A percentile compares a stretch with the other conserved stretches of the same genome.
Evolutionary conservation across 2,113 vertebrate genomes (phyloP).

Genomic region (Myrmecophaga tridactyla): DNA sequence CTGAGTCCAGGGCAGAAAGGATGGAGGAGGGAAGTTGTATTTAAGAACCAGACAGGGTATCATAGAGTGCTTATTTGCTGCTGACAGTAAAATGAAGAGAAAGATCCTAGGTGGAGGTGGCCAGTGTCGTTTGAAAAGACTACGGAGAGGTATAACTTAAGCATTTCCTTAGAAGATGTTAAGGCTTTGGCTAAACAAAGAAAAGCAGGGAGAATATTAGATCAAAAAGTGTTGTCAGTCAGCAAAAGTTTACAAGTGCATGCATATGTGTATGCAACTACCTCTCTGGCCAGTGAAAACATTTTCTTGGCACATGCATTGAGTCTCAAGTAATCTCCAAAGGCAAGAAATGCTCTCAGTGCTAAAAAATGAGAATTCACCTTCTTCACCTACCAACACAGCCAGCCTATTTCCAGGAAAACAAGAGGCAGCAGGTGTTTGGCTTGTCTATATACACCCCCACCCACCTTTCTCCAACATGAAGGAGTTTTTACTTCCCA

Average conservation of each 20-base stretch:
- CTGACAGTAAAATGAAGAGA: not conserved
- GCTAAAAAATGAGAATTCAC: conserved; percentile 45
- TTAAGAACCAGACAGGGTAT: not conserved
- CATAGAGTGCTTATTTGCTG: not conserved
- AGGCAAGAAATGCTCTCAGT: conserved; percentile 38
- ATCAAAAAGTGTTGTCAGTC: not conserved
- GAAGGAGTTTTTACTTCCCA: not conserved
- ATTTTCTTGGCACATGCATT: conserved; percentile 41
- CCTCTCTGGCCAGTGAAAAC: conserved; percentile 44
- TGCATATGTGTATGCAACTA: not conserved
- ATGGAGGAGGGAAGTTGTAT: not conserved
- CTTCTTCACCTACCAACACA: conserved; percentile 12
- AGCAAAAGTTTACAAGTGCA: not conserved
- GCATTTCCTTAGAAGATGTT: not conserved
- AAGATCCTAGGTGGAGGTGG: not conserved
- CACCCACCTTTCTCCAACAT: not conserved
- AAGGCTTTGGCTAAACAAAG: conserved; percentile 35
- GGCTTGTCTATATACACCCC: conserved; percentile 10
- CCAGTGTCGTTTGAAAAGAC: not conserved
- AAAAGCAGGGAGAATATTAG: not conserved
- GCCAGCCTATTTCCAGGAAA: conserved; percentile 31
- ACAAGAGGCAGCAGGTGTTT: conserved; percentile 47
- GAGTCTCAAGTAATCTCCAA: conserved; percentile 25
- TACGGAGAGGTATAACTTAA: not conserved
- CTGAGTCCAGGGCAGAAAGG: not conserved